Evolutionary conservation across 2,888 invertebrate genomes (phyloP).

Genomic region (Ligdia adustata): DNA sequence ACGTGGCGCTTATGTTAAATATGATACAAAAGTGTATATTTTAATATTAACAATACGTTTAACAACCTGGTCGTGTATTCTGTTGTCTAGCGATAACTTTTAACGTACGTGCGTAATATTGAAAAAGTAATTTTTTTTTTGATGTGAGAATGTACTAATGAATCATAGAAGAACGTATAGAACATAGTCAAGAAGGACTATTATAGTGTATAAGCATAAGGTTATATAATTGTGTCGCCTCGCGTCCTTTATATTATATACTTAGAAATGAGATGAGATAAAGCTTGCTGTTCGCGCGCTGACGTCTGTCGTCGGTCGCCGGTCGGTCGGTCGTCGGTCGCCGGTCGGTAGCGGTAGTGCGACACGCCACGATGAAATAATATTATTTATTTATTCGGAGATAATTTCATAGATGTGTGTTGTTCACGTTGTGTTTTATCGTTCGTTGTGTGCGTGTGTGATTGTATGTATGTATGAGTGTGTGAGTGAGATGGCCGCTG

Average conservation of each 20-base stretch:
- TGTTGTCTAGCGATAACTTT: constrained; percentile 57
- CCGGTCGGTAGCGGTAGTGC: not conserved
- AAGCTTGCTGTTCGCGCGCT: constrained; percentile 6
- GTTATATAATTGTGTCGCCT: constrained; percentile 31
- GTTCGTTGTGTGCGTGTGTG: constrained; percentile 36
- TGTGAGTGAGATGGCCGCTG: constrained; percentile 7
- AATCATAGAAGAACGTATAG: constrained; percentile 41
- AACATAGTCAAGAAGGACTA: constrained; percentile 28
- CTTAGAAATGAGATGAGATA: not conserved
- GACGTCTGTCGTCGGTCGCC: constrained; percentile 18
- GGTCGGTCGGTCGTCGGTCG: constrained; percentile 1
- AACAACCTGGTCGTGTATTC: constrained; percentile 37
- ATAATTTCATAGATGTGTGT: constrained; percentile 51
- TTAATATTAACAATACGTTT: constrained; percentile 12
- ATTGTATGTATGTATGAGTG: constrained; percentile 23
- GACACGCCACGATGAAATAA: constrained; percentile 16
- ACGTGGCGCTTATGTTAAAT: no score
- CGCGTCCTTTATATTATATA: constrained; percentile 19
- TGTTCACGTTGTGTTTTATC: constrained; percentile 47
- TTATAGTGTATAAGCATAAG: constrained; percentile 39
- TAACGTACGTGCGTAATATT: constrained; percentile 52
- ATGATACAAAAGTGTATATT: no score
- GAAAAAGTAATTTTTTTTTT: constrained; percentile 55
- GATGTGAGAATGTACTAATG: constrained; percentile 62
- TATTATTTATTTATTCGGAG: constrained; percentile 42